phyloP scores from a whole-genome alignment of 30 jellyfish, hydroid and myxozoan genomes.

The Aurelia aurita complex sp. Pacific region DNA sequence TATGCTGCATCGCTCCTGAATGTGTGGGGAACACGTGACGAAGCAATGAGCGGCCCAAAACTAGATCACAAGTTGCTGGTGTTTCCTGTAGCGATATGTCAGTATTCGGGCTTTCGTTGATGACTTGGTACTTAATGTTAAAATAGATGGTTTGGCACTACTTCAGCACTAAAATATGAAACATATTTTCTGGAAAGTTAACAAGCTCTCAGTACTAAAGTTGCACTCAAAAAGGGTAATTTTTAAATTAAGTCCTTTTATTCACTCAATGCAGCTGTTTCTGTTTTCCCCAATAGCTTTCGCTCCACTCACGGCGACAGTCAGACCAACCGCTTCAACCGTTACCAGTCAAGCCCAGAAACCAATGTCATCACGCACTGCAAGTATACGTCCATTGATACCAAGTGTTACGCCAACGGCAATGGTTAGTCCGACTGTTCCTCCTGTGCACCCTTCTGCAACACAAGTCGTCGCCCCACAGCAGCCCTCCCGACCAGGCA shows the following conservation, averaged over 20 bases:
- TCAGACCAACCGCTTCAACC: constrained; percentile 92
- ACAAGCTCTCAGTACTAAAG: too few species aligned
- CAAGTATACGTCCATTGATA: constrained; percentile 96
- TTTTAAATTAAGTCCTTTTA: not conserved
- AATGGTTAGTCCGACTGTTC: constrained; percentile 99
- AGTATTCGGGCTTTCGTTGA: too few species aligned
- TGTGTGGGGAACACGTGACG: too few species aligned
- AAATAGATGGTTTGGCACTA: too few species aligned
- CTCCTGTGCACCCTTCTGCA: constrained; percentile 55
- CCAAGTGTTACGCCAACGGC: constrained; percentile 93
- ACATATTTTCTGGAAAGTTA: too few species aligned
- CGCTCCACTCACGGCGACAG: constrained; percentile 98
- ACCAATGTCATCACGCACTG: constrained; percentile 81
- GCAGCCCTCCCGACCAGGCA: constrained; percentile 32
- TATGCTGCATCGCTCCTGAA: too few species aligned
- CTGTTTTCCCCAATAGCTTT: constrained; percentile 12
- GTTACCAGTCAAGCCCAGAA: constrained; percentile 63
- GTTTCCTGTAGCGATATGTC: too few species aligned
- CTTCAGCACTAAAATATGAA: too few species aligned
- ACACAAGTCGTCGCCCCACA: constrained; percentile 59
- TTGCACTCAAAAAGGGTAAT: not conserved
- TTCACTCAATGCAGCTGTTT: not conserved
- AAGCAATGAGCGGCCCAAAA: too few species aligned
- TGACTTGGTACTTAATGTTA: too few species aligned
- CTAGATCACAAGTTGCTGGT: too few species aligned